phyloP scores from a whole-genome alignment of 1,140 invertebrate species.

The Neodiprion lecontei region DNA sequence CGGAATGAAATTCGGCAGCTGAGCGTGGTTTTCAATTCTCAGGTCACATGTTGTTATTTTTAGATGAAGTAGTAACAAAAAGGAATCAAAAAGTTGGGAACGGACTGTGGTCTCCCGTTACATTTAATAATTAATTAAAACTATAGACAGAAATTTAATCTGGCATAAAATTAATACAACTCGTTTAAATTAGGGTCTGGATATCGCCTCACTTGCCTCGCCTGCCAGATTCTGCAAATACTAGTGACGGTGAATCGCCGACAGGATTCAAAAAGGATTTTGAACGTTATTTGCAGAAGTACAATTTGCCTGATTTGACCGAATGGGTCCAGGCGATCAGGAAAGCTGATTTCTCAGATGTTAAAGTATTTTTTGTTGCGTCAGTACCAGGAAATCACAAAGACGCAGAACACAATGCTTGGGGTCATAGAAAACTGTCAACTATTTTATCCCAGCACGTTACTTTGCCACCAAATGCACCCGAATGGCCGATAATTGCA shows the following conservation, averaged over 20 bases:
- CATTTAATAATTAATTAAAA: not conserved
- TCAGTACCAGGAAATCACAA: constrained; percentile 84
- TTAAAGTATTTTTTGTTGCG: constrained; percentile 86
- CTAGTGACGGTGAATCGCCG: constrained; percentile 76
- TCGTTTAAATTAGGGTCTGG: constrained; percentile 66
- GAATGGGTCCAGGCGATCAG: constrained; percentile 80
- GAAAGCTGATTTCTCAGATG: constrained; percentile 77
- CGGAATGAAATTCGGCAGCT: too few species aligned
- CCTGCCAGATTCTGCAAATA: constrained; percentile 63
- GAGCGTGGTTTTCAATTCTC: too few species aligned
- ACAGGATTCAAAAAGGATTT: constrained; percentile 89
- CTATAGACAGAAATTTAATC: not conserved
- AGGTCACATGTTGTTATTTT: too few species aligned
- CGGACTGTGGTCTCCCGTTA: too few species aligned
- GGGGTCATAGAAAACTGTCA: constrained; percentile 77
- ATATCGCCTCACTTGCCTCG: constrained; percentile 80
- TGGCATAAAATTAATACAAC: not conserved
- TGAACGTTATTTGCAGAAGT: constrained; percentile 80
- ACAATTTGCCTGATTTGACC: constrained; percentile 71
- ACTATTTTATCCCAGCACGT: constrained; percentile 71
- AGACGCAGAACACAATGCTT: constrained; percentile 62
- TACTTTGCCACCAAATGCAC: constrained; percentile 60
- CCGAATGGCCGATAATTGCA: constrained; percentile 74
- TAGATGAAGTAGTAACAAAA: too few species aligned
- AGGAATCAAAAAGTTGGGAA: too few species aligned